Evolutionary conservation across 1,140 invertebrate species (phyloP).

Genomic region (Choristoneura fumiferana): DNA sequence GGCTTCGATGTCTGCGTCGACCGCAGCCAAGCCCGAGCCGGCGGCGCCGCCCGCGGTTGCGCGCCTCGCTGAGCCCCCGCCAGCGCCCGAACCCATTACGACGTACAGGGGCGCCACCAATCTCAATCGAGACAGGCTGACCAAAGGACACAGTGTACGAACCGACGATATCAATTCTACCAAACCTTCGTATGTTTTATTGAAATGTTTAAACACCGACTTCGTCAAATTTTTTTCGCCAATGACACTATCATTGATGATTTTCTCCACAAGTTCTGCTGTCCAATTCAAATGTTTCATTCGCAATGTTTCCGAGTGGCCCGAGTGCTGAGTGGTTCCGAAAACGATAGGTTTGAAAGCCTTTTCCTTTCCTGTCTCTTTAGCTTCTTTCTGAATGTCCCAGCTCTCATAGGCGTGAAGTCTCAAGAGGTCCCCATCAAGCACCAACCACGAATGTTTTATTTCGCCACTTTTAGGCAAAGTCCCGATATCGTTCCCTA

Average conservation of each 20-base stretch:
- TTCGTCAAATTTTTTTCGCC: constrained; percentile 80
- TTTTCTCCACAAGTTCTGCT: constrained; percentile 80
- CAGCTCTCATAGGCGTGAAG: constrained; percentile 82
- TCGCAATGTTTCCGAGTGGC: constrained; percentile 79
- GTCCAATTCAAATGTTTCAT: constrained; percentile 81
- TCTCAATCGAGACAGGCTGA: constrained; percentile 80
- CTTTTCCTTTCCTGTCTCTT: constrained; percentile 58
- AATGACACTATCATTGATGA: constrained; percentile 82
- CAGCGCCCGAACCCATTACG: constrained; percentile 73
- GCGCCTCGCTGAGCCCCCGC: constrained; percentile 34
- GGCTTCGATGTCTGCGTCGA: too few species aligned
- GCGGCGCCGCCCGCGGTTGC: constrained; percentile 49
- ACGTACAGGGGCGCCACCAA: constrained; percentile 85
- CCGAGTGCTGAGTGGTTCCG: constrained; percentile 86
- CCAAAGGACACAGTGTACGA: constrained; percentile 87
- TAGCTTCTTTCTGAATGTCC: constrained; percentile 67
- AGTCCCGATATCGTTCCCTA: constrained; percentile 74
- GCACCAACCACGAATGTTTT: constrained; percentile 86
- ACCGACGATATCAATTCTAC: constrained; percentile 88
- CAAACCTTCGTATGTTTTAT: constrained; percentile 82
- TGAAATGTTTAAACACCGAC: constrained; percentile 82
- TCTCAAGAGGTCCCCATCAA: constrained; percentile 84
- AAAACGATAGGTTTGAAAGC: constrained; percentile 81
- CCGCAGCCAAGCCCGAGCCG: too few species aligned
- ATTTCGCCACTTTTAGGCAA: constrained; percentile 80